Conservation (phyloP, 2,113 vertebrate genomes). For the Opisthocomus hoazin region DNA sequence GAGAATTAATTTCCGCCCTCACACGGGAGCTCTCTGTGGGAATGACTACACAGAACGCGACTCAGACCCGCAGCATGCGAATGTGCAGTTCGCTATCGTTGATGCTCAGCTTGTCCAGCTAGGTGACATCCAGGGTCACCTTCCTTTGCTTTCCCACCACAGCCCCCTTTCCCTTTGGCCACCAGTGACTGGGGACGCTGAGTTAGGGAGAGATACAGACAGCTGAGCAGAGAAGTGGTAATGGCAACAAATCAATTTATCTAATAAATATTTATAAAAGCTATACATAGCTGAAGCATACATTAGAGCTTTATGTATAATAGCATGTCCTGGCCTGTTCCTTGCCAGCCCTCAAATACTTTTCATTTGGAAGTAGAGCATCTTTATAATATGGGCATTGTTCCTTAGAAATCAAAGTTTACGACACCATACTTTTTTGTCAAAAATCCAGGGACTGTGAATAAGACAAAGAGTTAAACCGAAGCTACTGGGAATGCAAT, state of each 20-base stretch:
- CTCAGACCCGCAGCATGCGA: fast-evolving
- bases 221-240: neutral
- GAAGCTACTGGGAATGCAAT: neutral
- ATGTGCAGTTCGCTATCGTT: neutral
- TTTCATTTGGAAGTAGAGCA: neutral
- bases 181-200: neutral
- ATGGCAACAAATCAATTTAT: neutral
- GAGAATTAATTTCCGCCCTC: neutral
- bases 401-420: neutral
- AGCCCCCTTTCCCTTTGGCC: neutral
- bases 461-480: neutral
- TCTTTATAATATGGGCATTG: neutral
- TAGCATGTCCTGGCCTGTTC: neutral
- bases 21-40: neutral
- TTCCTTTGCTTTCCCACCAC: neutral
- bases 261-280: slow-evolving; percentile 15
- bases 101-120: neutral
- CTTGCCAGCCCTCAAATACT: neutral
- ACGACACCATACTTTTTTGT: neutral
- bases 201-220: neutral
- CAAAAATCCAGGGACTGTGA: neutral
- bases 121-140: neutral
- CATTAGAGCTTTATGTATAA: neutral
- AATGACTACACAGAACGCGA: neutral
- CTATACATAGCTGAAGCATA: neutral